Conservation (phyloP, 2,888 invertebrate genomes). For the Drosophila affinis region DNA sequence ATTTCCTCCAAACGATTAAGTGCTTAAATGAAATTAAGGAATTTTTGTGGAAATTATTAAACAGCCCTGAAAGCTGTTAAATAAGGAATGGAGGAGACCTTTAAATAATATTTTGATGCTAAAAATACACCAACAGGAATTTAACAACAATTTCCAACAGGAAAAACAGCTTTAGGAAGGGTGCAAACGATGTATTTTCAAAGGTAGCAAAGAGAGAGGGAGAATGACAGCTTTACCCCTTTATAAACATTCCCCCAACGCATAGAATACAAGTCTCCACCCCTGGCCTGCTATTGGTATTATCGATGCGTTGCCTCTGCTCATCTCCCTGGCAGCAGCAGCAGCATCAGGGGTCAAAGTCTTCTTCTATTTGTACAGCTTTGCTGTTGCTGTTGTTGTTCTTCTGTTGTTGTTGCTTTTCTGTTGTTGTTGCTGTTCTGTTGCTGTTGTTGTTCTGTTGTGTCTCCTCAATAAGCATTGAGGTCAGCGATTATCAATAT, state of each 20-base stretch:
- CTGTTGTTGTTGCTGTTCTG: not conserved
- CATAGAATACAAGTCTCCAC: not conserved
- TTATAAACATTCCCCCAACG: too few relatives aligned
- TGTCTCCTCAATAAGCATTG: constrained; percentile 37
- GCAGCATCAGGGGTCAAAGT: constrained; percentile 10
- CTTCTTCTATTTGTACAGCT: constrained; percentile 10
- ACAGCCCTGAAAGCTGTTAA: not conserved
- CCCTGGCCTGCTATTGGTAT: not conserved
- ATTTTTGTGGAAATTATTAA: not conserved
- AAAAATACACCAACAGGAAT: too few relatives aligned
- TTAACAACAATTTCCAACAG: too few relatives aligned
- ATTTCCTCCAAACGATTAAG: not conserved
- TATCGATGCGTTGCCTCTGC: not conserved
- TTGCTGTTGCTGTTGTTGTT: constrained; percentile 9
- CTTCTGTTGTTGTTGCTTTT: constrained; percentile 24
- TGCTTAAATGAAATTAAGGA: not conserved
- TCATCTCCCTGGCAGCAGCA: not conserved
- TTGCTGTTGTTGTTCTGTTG: constrained; percentile 17
- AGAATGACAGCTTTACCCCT: too few relatives aligned
- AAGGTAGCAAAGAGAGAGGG: not conserved
- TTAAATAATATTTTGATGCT: too few relatives aligned
- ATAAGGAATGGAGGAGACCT: not conserved
- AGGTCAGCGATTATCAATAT: constrained; percentile 64
- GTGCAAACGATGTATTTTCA: not conserved
- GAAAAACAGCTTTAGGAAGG: not conserved